Conservation (phyloP, 2,113 vertebrate genomes). For the Beaufortia kweichowensis region DNA sequence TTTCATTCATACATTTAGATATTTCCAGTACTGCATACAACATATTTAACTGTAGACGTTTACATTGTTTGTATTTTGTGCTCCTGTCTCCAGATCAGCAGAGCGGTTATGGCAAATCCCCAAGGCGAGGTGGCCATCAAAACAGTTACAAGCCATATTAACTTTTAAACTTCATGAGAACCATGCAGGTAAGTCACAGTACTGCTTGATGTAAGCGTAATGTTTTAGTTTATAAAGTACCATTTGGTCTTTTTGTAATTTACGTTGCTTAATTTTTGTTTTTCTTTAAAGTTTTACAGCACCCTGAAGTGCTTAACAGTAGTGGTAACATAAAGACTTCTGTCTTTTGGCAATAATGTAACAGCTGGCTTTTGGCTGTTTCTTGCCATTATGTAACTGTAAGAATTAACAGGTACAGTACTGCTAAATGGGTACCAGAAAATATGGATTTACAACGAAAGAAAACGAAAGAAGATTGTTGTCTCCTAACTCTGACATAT, state of each 20-base stretch:
- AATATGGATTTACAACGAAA: constrained; percentile 94
- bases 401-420: constrained; percentile 99
- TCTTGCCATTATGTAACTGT: constrained; percentile 90
- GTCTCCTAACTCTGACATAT: constrained; percentile 99
- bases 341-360: constrained; percentile 82
- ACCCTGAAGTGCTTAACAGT: constrained; percentile 96
- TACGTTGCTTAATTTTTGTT: constrained; percentile 76
- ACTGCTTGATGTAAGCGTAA: constrained; percentile 48
- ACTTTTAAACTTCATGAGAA: constrained; percentile 76
- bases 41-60: constrained; percentile 41
- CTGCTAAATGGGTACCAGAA: constrained; percentile 97
- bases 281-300: constrained; percentile 91
- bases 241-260: constrained; percentile 81
- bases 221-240: constrained; percentile 35
- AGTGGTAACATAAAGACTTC: constrained; percentile 90
- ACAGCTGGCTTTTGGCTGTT: constrained; percentile 75
- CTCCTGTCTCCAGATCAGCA: constrained; percentile 83
- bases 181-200: constrained; percentile 84
- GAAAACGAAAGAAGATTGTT: constrained; percentile 82
- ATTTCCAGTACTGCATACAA: not conserved
- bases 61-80: constrained; percentile 53
- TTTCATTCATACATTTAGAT: not conserved
- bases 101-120: constrained; percentile 96
- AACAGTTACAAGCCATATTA: constrained; percentile 99
- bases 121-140: constrained; percentile 95